A percentile compares a stretch with the other conserved stretches of the same genome.
These are phyloP conservation scores for Eospalax fontanierii DNA, from an alignment of 2,797 vertebrate genomes.

Conservation along the genomic window DNA sequence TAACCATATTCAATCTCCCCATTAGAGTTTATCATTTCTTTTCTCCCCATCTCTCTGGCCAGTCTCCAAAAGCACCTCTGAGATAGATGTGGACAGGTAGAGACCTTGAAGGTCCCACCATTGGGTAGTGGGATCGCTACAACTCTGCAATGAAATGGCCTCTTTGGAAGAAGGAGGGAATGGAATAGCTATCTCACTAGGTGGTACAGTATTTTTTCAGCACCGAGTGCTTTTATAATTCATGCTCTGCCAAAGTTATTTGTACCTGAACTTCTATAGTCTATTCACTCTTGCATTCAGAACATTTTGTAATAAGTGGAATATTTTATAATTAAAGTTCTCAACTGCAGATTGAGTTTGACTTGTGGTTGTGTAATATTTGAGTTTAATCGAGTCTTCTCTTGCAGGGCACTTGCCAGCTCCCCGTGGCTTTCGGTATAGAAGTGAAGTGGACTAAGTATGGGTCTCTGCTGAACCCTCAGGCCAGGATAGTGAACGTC, in stretches of 20 bases:
- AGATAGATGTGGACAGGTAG: not conserved
- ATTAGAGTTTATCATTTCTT: not conserved
- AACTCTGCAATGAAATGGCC: not conserved
- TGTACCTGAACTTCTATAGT: conserved; percentile 51
- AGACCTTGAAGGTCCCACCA: not conserved
- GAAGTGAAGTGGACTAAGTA: conserved; percentile 96
- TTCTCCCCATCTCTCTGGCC: not conserved
- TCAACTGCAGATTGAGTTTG: conserved; percentile 65
- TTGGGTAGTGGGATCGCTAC: not conserved
- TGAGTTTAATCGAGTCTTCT: not conserved
- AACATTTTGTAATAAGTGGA: conserved; percentile 68
- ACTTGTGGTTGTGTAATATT: conserved; percentile 26
- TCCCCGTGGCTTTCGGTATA: conserved; percentile 93
- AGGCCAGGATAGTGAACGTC: conserved; percentile 94
- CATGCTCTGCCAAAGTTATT: conserved; percentile 28
- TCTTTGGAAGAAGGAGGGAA: not conserved
- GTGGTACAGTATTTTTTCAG: conserved; percentile 44
- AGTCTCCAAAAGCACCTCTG: not conserved
- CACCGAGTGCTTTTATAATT: conserved; percentile 39
- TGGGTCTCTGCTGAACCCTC: conserved; percentile 95
- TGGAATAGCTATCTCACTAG: not conserved
- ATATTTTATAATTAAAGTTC: conserved; percentile 69
- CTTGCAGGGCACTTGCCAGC: conserved; percentile 91
- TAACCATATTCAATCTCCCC: not conserved
- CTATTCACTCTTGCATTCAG: conserved; percentile 59